phyloP scores from a whole-genome alignment of 2,797 vertebrate species.

The Parambassis ranga region DNA sequence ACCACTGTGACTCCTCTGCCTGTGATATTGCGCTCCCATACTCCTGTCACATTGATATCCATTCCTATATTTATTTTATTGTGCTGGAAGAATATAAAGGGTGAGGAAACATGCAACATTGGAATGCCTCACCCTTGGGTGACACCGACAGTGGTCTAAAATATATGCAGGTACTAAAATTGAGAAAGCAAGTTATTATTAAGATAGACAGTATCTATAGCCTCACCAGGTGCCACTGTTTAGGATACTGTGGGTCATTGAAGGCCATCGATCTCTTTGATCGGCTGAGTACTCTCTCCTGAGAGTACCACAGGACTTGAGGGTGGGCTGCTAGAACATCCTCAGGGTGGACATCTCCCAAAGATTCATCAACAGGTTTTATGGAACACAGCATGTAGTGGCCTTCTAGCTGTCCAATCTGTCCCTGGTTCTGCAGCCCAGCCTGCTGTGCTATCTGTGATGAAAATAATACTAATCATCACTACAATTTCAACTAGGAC shows the following conservation, averaged over 20 bases:
- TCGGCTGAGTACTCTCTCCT: constrained; percentile 88
- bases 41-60: constrained; percentile 95
- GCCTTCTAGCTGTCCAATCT: constrained; percentile 90
- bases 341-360: constrained; percentile 46
- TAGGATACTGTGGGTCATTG: constrained; percentile 92
- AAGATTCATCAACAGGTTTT: not conserved
- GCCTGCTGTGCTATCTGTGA: constrained; percentile 82
- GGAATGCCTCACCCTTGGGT: too few relatives aligned
- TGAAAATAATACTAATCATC: not conserved
- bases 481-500: not conserved
- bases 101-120: too few relatives aligned
- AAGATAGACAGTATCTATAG: not conserved
- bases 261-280: constrained; percentile 91
- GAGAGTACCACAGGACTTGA: constrained; percentile 89
- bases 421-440: constrained; percentile 88
- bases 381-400: constrained; percentile 88
- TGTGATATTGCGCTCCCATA: constrained; percentile 96
- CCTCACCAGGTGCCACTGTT: constrained; percentile 97
- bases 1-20: constrained; percentile 93
- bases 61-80: constrained; percentile 85
- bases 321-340: constrained; percentile 81
- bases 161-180: too few relatives aligned
- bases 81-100: constrained; percentile 77
- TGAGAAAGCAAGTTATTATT: not conserved
- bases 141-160: too few relatives aligned